A percentile compares a stretch with the other conserved stretches of the same genome.
These are phyloP conservation scores for Meandrusa payeni DNA, from an alignment of 2,888 invertebrate genomes.

Conservation along the genomic window DNA sequence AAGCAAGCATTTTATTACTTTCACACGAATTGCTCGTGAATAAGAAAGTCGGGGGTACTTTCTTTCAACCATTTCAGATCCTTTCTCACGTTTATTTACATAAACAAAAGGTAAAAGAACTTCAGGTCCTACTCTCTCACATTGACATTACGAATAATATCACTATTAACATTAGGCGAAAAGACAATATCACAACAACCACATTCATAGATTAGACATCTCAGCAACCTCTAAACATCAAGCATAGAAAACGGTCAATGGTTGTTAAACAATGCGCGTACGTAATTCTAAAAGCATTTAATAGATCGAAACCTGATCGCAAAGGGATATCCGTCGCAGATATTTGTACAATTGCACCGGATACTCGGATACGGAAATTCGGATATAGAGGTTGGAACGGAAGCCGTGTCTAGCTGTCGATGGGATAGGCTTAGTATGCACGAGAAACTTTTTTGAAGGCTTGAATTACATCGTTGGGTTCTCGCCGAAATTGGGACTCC, in stretches of 20 bases:
- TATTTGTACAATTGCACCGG: constrained; percentile 50
- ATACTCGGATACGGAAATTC: constrained; percentile 42
- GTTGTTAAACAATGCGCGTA: constrained; percentile 18
- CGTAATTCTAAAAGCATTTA: constrained; percentile 9
- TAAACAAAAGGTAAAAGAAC: neutral
- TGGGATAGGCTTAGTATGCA: constrained; percentile 37
- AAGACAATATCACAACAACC: neutral
- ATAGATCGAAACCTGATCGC: constrained; percentile 36
- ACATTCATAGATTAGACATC: no score
- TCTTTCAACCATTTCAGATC: neutral
- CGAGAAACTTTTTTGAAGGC: constrained; percentile 41
- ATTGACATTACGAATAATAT: neutral
- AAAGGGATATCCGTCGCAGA: constrained; percentile 39
- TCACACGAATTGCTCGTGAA: neutral
- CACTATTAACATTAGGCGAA: neutral
- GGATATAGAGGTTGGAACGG: constrained; percentile 35
- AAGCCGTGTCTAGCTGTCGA: constrained; percentile 31
- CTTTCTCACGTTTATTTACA: constrained; percentile 14
- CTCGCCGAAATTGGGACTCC: constrained; percentile 47
- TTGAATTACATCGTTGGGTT: constrained; percentile 31
- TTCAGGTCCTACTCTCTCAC: constrained; percentile 6
- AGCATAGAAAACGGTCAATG: constrained; percentile 4
- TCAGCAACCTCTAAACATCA: constrained; percentile 6
- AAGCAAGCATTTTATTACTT: neutral
- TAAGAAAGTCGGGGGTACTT: no score